Evolutionary conservation across 2,113 vertebrate species (phyloP).

Genomic region (Eidolon helvum): DNA sequence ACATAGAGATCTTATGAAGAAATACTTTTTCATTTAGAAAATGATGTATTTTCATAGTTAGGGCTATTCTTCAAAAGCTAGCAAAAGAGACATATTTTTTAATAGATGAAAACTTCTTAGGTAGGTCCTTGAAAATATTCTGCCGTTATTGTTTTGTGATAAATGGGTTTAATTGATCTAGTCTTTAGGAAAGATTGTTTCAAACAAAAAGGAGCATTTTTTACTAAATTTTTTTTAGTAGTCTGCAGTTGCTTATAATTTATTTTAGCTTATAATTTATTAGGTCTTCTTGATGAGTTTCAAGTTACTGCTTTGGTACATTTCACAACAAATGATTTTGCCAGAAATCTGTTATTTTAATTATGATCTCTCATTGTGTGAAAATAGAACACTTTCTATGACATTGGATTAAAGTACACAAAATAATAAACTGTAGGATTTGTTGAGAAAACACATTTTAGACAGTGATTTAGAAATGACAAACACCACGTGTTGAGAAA

Average conservation of each 20-base stretch:
- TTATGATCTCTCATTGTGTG: not conserved
- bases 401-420: not conserved
- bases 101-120: not conserved
- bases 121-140: not conserved
- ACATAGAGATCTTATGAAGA: not conserved
- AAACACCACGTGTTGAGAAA: not conserved
- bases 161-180: not conserved
- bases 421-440: not conserved
- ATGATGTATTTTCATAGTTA: not conserved
- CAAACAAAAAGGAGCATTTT: not conserved
- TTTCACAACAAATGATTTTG: slow-evolving; percentile 15
- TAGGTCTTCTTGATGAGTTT: not conserved
- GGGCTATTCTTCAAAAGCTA: not conserved
- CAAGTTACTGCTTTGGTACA: not conserved
- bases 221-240: not conserved
- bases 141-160: not conserved
- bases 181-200: not conserved
- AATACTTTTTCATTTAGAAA: not conserved
- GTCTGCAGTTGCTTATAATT: not conserved
- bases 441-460: not conserved
- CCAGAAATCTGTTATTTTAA: slow-evolving; percentile 9
- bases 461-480: slow-evolving; percentile 8
- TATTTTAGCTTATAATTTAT: slow-evolving; percentile 25
- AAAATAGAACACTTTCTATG: slow-evolving; percentile 37
- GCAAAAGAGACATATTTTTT: not conserved